These are phyloP conservation scores for Folsomia manolachei DNA, from an alignment of 2,888 invertebrate genomes.

Conservation along the genomic window DNA sequence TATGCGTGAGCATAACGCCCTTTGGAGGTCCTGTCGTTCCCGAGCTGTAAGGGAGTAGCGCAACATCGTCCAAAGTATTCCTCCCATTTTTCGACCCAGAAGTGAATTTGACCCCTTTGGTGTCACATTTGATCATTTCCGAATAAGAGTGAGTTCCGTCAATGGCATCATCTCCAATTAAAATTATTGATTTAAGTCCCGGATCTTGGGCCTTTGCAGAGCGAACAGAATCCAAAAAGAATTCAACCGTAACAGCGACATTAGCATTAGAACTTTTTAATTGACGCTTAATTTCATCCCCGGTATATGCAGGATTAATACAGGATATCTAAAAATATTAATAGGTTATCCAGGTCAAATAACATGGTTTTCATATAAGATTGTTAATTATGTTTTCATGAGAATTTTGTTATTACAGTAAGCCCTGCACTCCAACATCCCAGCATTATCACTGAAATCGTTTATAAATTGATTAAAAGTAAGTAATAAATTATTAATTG, in stretches of 20 bases:
- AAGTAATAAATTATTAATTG: too few species aligned
- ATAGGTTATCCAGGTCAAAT: too few species aligned
- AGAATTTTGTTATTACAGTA: conserved; percentile 13
- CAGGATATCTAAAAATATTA: conserved; percentile 34
- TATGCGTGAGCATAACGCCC: conserved; percentile 55
- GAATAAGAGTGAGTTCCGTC: conserved; percentile 43
- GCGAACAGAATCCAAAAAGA: conserved; percentile 28
- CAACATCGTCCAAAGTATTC: conserved; percentile 19
- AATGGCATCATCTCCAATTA: conserved; percentile 29
- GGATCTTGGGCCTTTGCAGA: conserved; percentile 27
- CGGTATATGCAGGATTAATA: conserved; percentile 48
- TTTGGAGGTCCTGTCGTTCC: conserved; percentile 66
- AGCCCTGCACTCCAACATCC: conserved; percentile 44
- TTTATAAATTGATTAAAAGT: too few species aligned
- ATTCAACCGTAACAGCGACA: conserved; percentile 31
- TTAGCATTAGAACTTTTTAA: conserved; percentile 32
- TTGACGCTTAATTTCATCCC: conserved; percentile 39
- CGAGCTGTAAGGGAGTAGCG: conserved; percentile 16
- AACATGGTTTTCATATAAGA: background rate
- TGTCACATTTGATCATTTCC: conserved; percentile 42
- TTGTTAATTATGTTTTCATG: background rate
- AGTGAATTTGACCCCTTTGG: conserved; percentile 25
- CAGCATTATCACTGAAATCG: conserved; percentile 44
- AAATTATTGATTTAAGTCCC: conserved; percentile 24
- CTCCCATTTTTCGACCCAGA: conserved; percentile 24